phyloP scores from a whole-genome alignment of 2,113 vertebrate genomes.

The Perca schrenkii region DNA sequence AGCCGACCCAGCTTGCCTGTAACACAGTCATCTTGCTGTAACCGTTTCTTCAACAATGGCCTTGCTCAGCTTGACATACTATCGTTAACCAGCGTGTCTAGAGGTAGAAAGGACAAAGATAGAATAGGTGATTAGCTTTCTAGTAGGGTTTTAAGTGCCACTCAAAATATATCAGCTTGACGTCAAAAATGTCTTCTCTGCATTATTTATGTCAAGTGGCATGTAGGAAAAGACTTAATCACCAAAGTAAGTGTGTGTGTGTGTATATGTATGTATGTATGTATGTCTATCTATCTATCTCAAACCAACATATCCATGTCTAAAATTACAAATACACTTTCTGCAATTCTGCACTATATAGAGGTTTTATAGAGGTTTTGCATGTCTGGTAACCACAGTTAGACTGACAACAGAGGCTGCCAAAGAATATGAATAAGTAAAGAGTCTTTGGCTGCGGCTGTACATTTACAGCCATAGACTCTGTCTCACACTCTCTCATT shows the following conservation, averaged over 20 bases:
- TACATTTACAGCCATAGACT: neutral
- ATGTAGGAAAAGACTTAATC: neutral
- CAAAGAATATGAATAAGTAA: constrained; percentile 50
- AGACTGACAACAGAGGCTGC: neutral
- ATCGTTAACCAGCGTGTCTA: neutral
- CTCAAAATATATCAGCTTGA: neutral
- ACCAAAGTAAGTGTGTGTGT: neutral
- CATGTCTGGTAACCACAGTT: neutral
- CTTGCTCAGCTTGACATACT: neutral
- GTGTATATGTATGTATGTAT: too few species aligned
- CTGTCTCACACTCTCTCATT: neutral
- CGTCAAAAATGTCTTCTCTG: neutral
- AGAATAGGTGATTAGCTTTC: neutral
- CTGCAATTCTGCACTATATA: neutral
- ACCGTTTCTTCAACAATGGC: neutral
- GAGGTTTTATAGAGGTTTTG: neutral
- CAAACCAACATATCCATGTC: too few species aligned
- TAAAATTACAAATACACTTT: neutral
- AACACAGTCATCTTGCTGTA: neutral
- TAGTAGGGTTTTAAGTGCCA: constrained; percentile 7
- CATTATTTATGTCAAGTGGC: constrained; percentile 4
- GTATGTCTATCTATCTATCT: too few species aligned
- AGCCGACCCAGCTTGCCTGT: neutral
- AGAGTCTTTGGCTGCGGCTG: constrained; percentile 17
- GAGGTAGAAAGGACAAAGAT: neutral